A percentile compares a stretch with the other conserved stretches of the same genome.
Evolutionary conservation across 2,888 invertebrate species (phyloP).

Genomic region (Gibbula magus): DNA sequence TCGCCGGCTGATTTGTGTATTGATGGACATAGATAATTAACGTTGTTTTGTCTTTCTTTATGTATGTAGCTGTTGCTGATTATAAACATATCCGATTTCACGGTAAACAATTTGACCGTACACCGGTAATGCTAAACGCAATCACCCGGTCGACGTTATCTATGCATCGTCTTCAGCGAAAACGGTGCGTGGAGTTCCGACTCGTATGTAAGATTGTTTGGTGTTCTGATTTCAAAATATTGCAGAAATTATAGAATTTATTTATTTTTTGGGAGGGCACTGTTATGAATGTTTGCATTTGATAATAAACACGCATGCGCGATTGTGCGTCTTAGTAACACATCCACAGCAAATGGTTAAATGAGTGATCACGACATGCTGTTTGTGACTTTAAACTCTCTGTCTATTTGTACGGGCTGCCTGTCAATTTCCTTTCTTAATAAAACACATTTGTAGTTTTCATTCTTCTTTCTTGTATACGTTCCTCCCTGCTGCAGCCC

Average conservation of each 20-base stretch:
- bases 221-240: not conserved
- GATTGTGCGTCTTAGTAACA: not conserved
- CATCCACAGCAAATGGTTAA: not conserved
- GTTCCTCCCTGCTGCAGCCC: not conserved
- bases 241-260: not conserved
- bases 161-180: not conserved
- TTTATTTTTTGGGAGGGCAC: not conserved
- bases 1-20: not conserved
- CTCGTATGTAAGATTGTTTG: not conserved
- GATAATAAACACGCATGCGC: not conserved
- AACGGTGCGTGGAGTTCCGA: not conserved
- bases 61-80: not conserved
- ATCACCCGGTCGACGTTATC: not conserved
- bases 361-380: not conserved
- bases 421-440: not conserved
- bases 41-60: conserved; percentile 1
- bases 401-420: not conserved
- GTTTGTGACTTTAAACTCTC: not conserved
- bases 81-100: not conserved
- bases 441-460: not conserved
- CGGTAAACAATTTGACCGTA: not conserved
- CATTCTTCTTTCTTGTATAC: not conserved
- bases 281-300: not conserved
- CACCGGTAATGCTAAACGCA: not conserved
- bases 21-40: not conserved